Evolutionary conservation across 2,797 vertebrate species (phyloP).

Genomic region (Galago senegalensis): DNA sequence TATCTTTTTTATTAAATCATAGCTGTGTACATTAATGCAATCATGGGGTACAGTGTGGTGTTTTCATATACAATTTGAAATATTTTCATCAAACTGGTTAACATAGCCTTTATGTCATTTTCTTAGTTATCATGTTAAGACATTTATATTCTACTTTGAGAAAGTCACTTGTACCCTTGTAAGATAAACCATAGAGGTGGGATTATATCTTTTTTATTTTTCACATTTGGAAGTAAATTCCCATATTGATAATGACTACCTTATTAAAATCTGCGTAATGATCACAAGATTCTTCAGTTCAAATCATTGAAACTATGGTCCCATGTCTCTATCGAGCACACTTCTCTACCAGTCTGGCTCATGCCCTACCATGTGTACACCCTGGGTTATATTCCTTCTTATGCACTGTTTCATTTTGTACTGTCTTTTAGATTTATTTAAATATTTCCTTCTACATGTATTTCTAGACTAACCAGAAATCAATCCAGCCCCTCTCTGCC

Average conservation of each 20-base stretch:
- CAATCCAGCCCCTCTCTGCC: not conserved
- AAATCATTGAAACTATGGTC: not conserved
- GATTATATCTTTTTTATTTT: slow-evolving; percentile 2
- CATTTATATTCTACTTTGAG: too few species aligned
- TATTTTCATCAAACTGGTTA: too few species aligned
- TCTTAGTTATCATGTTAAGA: too few species aligned
- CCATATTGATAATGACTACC: not conserved
- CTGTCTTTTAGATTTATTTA: slow-evolving; percentile 1
- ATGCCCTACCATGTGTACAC: rapidly evolving
- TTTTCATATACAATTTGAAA: too few species aligned
- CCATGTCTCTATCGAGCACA: rapidly evolving
- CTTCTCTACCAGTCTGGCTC: not conserved
- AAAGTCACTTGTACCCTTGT: too few species aligned
- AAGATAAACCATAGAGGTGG: too few species aligned
- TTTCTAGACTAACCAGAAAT: not conserved
- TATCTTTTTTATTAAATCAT: not conserved
- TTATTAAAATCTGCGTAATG: slow-evolving; percentile 11
- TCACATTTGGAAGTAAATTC: not conserved
- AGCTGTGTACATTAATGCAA: too few species aligned
- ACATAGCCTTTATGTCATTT: too few species aligned
- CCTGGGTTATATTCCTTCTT: slow-evolving; percentile 1
- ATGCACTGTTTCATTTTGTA: slow-evolving; percentile 6
- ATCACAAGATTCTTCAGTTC: not conserved
- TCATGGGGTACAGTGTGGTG: too few species aligned
- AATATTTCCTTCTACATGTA: slow-evolving; percentile 32